These are phyloP conservation scores for Drosophila tropicalis DNA, from an alignment of 1,140 invertebrate species.

Conservation along the genomic window DNA sequence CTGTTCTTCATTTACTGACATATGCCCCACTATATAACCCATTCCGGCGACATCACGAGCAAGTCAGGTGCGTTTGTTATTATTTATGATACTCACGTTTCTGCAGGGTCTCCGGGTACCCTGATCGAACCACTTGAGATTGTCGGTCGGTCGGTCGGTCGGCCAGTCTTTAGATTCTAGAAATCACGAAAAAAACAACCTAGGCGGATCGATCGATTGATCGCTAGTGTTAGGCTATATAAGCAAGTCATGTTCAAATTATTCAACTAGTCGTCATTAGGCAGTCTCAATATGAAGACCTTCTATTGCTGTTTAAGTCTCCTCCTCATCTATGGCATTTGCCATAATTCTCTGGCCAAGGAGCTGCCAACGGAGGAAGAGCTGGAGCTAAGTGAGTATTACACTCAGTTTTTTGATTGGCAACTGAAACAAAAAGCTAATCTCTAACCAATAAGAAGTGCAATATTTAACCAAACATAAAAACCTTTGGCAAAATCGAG, in stretches of 20 bases:
- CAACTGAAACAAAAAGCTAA: not conserved
- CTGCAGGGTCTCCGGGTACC: not conserved
- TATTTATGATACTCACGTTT: constrained; percentile 50
- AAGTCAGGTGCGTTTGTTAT: constrained; percentile 20
- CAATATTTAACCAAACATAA: not conserved
- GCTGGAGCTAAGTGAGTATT: not conserved
- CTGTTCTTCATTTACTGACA: constrained; percentile 40
- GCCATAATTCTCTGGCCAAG: not conserved
- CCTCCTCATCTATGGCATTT: not conserved
- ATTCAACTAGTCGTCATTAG: constrained; percentile 40
- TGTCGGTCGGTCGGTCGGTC: constrained; percentile 34
- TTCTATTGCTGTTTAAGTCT: not conserved
- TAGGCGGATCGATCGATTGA: not conserved
- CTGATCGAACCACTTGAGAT: constrained; percentile 49
- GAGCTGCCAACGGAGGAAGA: not conserved
- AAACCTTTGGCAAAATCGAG: too few species aligned
- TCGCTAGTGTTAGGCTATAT: constrained; percentile 52
- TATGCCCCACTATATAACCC: constrained; percentile 52
- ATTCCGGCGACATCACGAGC: constrained; percentile 27
- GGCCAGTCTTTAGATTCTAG: constrained; percentile 58
- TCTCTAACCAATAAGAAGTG: not conserved
- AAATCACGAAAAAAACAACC: constrained; percentile 60
- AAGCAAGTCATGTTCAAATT: constrained; percentile 33
- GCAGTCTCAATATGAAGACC: constrained; percentile 10
- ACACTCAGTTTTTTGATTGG: too few species aligned